phyloP scores from a whole-genome alignment of 2,113 vertebrate species.

The Amphiprion ocellaris region DNA sequence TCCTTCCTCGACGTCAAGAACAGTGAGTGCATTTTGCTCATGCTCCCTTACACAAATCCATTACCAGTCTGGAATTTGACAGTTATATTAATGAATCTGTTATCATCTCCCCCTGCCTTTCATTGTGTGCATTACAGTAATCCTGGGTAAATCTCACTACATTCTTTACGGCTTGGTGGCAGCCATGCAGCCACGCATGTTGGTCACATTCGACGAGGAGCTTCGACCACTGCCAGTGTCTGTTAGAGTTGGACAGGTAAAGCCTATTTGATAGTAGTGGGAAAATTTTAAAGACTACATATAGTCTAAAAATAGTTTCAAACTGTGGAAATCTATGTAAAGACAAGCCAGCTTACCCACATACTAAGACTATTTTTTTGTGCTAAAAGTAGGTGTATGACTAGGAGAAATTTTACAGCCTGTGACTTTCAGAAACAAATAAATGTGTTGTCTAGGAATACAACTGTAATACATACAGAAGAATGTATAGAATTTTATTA shows the following conservation, averaged over 20 bases:
- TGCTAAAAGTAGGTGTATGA: too few species aligned
- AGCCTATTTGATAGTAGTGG: background rate
- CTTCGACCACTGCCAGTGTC: conserved; percentile 94
- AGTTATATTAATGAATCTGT: background rate
- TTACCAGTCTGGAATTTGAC: background rate
- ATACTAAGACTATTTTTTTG: too few species aligned
- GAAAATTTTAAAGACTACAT: background rate
- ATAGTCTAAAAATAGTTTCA: too few species aligned
- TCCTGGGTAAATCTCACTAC: conserved; percentile 98
- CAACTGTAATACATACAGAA: background rate
- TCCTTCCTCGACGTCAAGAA: conserved; percentile 99
- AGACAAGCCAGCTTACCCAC: too few species aligned
- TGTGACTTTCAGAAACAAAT: too few species aligned
- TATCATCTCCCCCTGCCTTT: conserved; percentile 26
- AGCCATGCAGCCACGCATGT: conserved; percentile 99
- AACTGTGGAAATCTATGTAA: too few species aligned
- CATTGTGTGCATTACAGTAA: conserved; percentile 84
- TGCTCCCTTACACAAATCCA: conserved; percentile 2
- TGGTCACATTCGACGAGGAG: conserved; percentile 98
- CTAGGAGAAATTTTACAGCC: too few species aligned
- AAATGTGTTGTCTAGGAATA: background rate
- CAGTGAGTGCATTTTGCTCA: conserved; percentile 87
- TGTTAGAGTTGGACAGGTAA: conserved; percentile 97
- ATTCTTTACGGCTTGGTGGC: conserved; percentile 96
- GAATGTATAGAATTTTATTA: background rate